Conservation (phyloP, 2,113 vertebrate species). For the Nannobrachium achirus region DNA sequence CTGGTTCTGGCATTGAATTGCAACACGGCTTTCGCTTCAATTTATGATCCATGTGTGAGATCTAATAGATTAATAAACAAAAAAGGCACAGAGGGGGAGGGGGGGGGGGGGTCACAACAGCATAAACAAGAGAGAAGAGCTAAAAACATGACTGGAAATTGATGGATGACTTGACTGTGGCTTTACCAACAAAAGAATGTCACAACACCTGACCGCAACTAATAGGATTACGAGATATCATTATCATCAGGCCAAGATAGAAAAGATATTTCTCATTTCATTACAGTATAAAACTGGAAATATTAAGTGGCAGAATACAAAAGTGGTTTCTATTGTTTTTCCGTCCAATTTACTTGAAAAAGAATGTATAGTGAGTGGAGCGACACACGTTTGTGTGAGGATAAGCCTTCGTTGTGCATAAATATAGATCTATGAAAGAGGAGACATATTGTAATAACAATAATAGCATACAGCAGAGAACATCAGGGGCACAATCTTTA, state of each 20-base stretch:
- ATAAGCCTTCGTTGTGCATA: neutral
- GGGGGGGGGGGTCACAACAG: constrained; percentile 22
- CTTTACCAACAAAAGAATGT: constrained; percentile 19
- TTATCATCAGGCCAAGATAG: constrained; percentile 24
- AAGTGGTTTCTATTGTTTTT: too few relatives aligned
- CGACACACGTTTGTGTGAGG: neutral
- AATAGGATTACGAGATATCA: neutral
- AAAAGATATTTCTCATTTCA: constrained; percentile 45
- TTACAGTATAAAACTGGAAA: constrained; percentile 43
- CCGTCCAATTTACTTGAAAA: constrained; percentile 37
- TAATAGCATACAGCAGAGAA: constrained; percentile 12
- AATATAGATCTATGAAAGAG: constrained; percentile 13
- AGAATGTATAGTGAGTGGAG: constrained; percentile 6
- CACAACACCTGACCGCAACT: constrained; percentile 3
- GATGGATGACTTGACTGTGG: constrained; percentile 2
- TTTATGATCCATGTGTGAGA: constrained; percentile 24
- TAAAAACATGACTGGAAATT: constrained; percentile 2
- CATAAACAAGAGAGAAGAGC: constrained; percentile 31
- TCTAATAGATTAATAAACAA: constrained; percentile 4
- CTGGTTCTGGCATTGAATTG: too few relatives aligned
- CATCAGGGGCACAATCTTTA: constrained; percentile 8
- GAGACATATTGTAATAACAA: constrained; percentile 17
- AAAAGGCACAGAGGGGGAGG: neutral
- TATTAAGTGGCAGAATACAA: neutral
- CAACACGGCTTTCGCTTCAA: too few relatives aligned